Conservation (phyloP, 2,113 vertebrate genomes). For the Catharus fuscescens region DNA sequence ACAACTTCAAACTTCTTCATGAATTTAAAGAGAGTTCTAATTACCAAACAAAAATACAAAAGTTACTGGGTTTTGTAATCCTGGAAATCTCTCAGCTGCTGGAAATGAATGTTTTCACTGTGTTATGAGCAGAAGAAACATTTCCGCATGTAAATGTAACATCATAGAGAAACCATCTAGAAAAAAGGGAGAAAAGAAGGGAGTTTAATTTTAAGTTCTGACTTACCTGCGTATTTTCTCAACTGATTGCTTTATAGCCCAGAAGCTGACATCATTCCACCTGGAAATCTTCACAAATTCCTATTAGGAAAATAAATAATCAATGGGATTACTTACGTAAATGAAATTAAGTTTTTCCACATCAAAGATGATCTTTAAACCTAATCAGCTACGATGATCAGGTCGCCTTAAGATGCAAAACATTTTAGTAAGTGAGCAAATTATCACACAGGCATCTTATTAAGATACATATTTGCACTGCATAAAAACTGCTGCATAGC, state of each 20-base stretch:
- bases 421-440: neutral
- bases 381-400: neutral
- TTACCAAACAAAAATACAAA: neutral
- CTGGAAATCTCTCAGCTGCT: neutral
- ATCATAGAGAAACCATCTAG: neutral
- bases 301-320: conserved; percentile 71
- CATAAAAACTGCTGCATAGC: neutral
- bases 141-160: neutral
- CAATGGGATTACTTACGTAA: neutral
- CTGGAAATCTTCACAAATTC: conserved; percentile 97
- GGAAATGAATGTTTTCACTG: neutral
- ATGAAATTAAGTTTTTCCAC: neutral
- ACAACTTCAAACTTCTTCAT: conserved; percentile 91
- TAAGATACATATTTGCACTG: neutral
- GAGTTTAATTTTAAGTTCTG: neutral
- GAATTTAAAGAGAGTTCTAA: conserved; percentile 95
- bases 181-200: too few relatives aligned
- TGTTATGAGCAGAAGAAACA: neutral
- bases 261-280: conserved; percentile 98
- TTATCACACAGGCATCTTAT: neutral
- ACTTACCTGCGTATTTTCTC: conserved; percentile 94
- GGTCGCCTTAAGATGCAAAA: neutral
- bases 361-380: neutral
- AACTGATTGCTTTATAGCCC: conserved; percentile 96
- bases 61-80: neutral